Conservation (phyloP, 23 tunicate species). For the Halocynthia roretzi region DNA sequence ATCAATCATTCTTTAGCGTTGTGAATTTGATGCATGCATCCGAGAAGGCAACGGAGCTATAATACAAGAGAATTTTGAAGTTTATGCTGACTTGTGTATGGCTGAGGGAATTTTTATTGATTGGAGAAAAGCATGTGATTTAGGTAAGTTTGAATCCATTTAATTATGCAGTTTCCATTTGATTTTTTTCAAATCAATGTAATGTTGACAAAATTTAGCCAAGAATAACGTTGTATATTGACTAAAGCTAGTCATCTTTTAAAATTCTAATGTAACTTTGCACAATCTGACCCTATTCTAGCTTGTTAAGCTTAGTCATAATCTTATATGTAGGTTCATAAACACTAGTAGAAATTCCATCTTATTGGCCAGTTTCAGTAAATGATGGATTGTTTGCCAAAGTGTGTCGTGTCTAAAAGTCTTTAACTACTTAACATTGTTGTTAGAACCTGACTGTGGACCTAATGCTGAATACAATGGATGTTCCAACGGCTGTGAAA, state of each 20-base stretch:
- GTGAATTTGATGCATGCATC: constrained; percentile 50
- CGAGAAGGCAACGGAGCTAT: constrained; percentile 12
- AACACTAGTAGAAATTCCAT: too few species aligned
- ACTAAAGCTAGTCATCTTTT: too few species aligned
- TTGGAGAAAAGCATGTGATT: constrained; percentile 27
- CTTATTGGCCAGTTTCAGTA: too few species aligned
- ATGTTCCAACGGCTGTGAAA: constrained; percentile 38
- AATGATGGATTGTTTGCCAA: not conserved
- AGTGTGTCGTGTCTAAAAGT: too few species aligned
- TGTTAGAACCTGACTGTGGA: constrained; percentile 10
- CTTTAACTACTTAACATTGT: too few species aligned
- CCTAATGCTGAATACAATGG: constrained; percentile 10
- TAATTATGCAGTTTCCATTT: not conserved
- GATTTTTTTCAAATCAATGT: too few species aligned
- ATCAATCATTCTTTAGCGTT: constrained; percentile 14
- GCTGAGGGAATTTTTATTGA: constrained; percentile 13
- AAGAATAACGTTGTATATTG: too few species aligned
- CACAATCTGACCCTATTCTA: not conserved
- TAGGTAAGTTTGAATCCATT: constrained; percentile 18
- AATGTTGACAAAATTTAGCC: too few species aligned
- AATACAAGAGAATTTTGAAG: constrained; percentile 33
- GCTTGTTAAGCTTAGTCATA: too few species aligned
- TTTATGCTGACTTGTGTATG: constrained; percentile 26
- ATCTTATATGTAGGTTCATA: too few species aligned
- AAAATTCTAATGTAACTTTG: too few species aligned